Evolutionary conservation across 2,888 invertebrate species (phyloP), one percentile per base, ranked within the genome.

Genomic region (Reticulitermes lucifugus): DNA sequence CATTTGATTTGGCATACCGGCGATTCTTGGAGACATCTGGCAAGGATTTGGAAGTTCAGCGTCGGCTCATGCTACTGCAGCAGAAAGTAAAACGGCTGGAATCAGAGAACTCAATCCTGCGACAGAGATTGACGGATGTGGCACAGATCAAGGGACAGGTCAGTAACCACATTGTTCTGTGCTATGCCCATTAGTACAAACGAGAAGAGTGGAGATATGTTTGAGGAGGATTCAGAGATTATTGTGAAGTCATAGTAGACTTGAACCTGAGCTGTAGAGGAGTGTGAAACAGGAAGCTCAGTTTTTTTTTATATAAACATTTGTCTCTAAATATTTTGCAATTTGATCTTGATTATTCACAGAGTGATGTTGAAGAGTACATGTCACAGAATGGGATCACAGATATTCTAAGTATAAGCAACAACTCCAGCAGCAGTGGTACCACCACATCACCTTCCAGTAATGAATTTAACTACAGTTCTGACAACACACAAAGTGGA

Each of bases 1-100:
- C 99, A 0, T 99, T 99, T 91, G 99, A 99, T 92, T 93, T 99
- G 89, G 99, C 99, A 55, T 99, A 99, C 92, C 96, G 92, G 87
- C 94, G 97, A 89, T 99, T 98, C 92, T 92, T 99, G 89, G 98
- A 98, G 90, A 97, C 97, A 87, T 97, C 97, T 84, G 97, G 97
- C 85, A 96, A 96, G 90, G 97, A 97, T 90, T 92, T 97, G 86
- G 98, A 98, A 90, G 93, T 96, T 87, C 96, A 96, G 90, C 96
- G 98, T 90, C 93, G 95, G 88, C 92, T 94, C 85, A 93, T 95
- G 91, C 90, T 95, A 12, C 93, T 98, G 84, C 97, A 98, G 89
- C 95, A 97, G 89, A 96, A 96, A 90, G 96, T 98, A 87, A 96
- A 96, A 89, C 95, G 95, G 88, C 91, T 98, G 88, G 98, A 98